Evolutionary conservation across 1,140 invertebrate genomes (phyloP).

Genomic region (Penaeus indicus): DNA sequence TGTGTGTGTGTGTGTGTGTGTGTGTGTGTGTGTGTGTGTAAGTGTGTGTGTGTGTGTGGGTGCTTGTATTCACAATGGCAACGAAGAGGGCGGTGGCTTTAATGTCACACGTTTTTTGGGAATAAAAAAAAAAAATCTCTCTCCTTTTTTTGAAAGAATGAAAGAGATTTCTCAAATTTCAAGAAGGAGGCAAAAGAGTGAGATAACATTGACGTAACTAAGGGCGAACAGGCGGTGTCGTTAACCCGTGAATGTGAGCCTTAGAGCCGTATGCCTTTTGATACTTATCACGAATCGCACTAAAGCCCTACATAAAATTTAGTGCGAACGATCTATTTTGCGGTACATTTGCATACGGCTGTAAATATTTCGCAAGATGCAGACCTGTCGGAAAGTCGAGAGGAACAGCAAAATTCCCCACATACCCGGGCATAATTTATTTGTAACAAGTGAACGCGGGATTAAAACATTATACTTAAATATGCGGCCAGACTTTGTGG

Average conservation of each 20-base stretch:
- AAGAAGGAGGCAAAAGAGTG: no score
- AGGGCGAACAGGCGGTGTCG: no score
- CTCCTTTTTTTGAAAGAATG: no score
- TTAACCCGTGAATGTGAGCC: neutral
- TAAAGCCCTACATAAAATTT: conserved; percentile 36
- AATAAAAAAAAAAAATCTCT: no score
- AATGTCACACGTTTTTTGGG: no score
- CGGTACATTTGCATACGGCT: conserved; percentile 49
- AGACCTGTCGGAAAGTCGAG: neutral
- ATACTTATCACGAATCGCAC: neutral
- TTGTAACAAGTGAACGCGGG: conserved; percentile 12
- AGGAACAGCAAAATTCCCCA: conserved; percentile 1
- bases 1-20: no score
- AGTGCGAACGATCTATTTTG: conserved; percentile 43
- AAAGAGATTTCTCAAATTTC: no score
- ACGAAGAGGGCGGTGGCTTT: no score
- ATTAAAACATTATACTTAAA: conserved; percentile 50
- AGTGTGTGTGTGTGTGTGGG: no score
- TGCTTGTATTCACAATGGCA: no score
- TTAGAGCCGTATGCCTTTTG: neutral
- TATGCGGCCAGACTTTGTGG: conserved; percentile 29
- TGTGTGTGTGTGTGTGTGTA: no score
- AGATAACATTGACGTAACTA: no score
- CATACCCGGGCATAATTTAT: conserved; percentile 37
- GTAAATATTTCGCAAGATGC: conserved; percentile 42